phyloP scores from a whole-genome alignment of 2,113 vertebrate species.

The Collichthys lucidus region DNA sequence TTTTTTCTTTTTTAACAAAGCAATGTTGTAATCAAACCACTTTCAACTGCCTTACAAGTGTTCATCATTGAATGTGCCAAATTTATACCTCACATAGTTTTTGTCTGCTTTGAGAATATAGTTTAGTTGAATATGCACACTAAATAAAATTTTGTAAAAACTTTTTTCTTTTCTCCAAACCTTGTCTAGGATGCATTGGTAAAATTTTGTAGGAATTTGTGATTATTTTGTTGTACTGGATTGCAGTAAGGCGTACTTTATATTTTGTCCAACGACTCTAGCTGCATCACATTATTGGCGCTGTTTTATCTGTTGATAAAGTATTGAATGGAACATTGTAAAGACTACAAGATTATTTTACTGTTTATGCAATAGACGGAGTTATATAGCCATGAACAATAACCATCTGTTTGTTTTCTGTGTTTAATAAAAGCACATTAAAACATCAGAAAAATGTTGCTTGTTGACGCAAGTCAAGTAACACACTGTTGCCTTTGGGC shows the following conservation, averaged over 20 bases:
- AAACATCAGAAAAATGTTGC: conserved; percentile 23
- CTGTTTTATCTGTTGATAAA: conserved; percentile 28
- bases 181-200: not conserved
- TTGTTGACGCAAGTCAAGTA: not conserved
- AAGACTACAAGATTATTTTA: conserved; percentile 40
- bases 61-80: not conserved
- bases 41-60: not conserved
- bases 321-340: conserved; percentile 20
- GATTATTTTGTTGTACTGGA: conserved; percentile 2
- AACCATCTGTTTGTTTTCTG: conserved; percentile 29
- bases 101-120: not conserved
- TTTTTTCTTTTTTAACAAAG: not conserved
- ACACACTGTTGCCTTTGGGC: conserved; percentile 15
- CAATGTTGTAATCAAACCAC: not conserved
- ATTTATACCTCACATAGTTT: not conserved
- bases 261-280: not conserved
- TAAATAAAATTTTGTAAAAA: not conserved
- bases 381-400: conserved; percentile 22
- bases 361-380: conserved; percentile 16
- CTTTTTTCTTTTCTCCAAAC: not conserved
- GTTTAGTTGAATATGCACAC: not conserved
- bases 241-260: not conserved
- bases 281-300: not conserved
- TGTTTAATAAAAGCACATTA: conserved; percentile 45
- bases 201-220: not conserved